These are phyloP conservation scores for Ophiodon elongatus DNA, from an alignment of 2,113 vertebrate species.

Conservation along the genomic window DNA sequence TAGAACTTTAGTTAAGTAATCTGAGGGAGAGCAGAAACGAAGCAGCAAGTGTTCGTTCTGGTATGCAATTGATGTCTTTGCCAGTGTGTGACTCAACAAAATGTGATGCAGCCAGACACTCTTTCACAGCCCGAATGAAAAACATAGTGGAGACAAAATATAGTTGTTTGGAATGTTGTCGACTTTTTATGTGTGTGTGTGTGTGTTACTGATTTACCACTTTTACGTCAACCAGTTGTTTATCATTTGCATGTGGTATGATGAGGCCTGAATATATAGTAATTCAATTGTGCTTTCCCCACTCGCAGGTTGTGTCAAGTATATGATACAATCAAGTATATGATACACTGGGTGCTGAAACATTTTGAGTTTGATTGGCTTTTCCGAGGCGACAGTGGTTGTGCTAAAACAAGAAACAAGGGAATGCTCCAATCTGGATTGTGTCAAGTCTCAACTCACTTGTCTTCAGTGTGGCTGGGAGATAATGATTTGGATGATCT, in stretches of 20 bases:
- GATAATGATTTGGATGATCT: slow-evolving; percentile 28
- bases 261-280: background rate
- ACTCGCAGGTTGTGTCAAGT: background rate
- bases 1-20: slow-evolving; percentile 31
- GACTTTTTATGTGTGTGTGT: background rate
- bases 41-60: slow-evolving; percentile 59
- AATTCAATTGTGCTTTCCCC: background rate
- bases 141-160: slow-evolving; percentile 19
- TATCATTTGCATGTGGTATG: background rate
- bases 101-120: slow-evolving; percentile 46
- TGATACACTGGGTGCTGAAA: slow-evolving; percentile 1
- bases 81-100: slow-evolving; percentile 59
- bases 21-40: slow-evolving; percentile 26
- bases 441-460: slow-evolving; percentile 23
- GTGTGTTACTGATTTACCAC: background rate
- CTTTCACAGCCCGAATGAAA: slow-evolving; percentile 25
- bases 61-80: slow-evolving; percentile 63
- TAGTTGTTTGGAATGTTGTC: background rate
- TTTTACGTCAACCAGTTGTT: background rate
- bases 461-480: slow-evolving; percentile 5
- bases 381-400: slow-evolving; percentile 19
- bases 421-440: slow-evolving; percentile 42
- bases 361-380: slow-evolving; percentile 20
- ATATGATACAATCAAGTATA: background rate
- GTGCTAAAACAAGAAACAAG: slow-evolving; percentile 27